Conservation (phyloP, 2,888 invertebrate genomes). For the Pterobdella sp. region DNA sequence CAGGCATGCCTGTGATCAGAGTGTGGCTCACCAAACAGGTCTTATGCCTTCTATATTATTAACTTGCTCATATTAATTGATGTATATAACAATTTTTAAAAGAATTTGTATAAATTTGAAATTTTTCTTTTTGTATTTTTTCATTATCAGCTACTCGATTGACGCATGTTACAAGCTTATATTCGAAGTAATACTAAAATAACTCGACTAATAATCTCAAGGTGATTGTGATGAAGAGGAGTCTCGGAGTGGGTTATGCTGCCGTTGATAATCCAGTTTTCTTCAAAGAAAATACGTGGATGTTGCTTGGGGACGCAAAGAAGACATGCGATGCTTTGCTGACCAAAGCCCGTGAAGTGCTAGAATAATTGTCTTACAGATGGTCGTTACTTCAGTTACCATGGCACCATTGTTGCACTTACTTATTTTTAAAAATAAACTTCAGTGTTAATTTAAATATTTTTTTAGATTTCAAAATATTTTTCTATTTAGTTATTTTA, state of each 20-base stretch:
- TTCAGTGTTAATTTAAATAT: no score
- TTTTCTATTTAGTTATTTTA: no score
- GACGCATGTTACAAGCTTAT: no score
- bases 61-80: no score
- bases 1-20: constrained; percentile 81
- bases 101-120: no score
- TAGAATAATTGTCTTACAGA: background rate
- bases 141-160: background rate
- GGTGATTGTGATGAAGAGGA: constrained; percentile 83
- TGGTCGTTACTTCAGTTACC: background rate
- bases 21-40: constrained; percentile 81
- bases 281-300: constrained; percentile 73
- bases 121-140: background rate
- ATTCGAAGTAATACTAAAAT: no score
- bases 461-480: no score
- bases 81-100: no score
- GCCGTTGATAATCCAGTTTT: constrained; percentile 87
- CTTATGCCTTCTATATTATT: constrained; percentile 34
- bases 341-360: constrained; percentile 57
- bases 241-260: constrained; percentile 77
- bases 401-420: background rate
- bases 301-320: constrained; percentile 84
- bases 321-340: constrained; percentile 77
- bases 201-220: constrained; percentile 49
- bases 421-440: no score